A percentile compares a stretch with the other conserved stretches of the same genome.
Conservation (phyloP, 2,888 invertebrate genomes). For the Ceratothoa steindachneri region DNA sequence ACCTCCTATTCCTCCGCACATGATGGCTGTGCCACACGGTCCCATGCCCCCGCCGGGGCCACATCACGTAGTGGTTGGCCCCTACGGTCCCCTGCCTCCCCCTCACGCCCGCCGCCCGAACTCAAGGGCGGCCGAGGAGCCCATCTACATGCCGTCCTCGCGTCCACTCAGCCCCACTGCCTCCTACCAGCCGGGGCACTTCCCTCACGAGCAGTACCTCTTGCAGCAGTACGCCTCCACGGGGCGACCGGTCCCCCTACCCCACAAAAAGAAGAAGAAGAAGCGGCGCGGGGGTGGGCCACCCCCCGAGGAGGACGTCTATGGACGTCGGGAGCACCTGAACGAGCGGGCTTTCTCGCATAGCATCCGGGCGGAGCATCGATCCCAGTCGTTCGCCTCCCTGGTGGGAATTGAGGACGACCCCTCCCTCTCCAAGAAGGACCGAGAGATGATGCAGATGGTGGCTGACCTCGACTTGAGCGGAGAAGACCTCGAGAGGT, state of each 20-base stretch:
- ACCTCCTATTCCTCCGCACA: constrained; percentile 47
- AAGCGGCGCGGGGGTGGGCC: constrained; percentile 49
- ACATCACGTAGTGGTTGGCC: constrained; percentile 48
- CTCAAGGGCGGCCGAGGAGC: constrained; percentile 55
- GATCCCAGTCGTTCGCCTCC: constrained; percentile 86
- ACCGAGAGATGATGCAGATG: constrained; percentile 77
- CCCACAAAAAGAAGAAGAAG: constrained; percentile 55
- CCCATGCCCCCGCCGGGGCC: constrained; percentile 49
- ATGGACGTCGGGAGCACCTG: constrained; percentile 71
- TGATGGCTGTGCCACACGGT: constrained; percentile 48
- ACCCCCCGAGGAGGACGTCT: constrained; percentile 50
- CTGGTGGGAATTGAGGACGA: constrained; percentile 86
- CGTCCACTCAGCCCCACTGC: constrained; percentile 60
- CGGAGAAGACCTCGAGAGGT: constrained; percentile 68
- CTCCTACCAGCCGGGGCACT: constrained; percentile 62
- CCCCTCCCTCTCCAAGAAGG: constrained; percentile 47
- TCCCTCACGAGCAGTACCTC: constrained; percentile 60
- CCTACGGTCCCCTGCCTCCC: constrained; percentile 51
- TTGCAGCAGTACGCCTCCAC: constrained; percentile 60
- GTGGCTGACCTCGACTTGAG: constrained; percentile 82
- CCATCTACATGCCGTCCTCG: constrained; percentile 60
- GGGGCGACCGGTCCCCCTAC: constrained; percentile 53
- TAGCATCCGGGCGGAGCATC: constrained; percentile 87
- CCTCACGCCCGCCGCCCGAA: constrained; percentile 55
- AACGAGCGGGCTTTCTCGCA: constrained; percentile 91